Conservation (phyloP, 2,888 invertebrate genomes). For the Aleiodes testaceus region DNA sequence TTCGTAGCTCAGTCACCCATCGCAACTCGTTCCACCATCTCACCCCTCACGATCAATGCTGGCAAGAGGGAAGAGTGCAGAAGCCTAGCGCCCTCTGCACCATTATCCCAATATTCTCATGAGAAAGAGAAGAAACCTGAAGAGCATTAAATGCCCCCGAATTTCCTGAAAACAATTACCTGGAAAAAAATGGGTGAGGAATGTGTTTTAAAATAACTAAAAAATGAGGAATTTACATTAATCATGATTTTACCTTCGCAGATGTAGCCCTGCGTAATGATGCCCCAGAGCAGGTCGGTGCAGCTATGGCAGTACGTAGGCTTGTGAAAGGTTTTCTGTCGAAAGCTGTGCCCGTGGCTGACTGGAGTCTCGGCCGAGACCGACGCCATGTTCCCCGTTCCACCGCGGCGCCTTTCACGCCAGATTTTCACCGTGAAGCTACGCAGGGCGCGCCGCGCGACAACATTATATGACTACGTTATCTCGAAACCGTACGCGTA, state of each 20-base stretch:
- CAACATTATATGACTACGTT: slow-evolving; percentile 73
- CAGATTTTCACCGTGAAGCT: slow-evolving; percentile 78
- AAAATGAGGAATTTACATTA: not conserved
- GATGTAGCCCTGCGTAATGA: slow-evolving; percentile 99
- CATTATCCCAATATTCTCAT: slow-evolving; percentile 37
- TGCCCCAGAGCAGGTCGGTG: slow-evolving; percentile 99
- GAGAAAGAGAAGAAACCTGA: slow-evolving; percentile 22
- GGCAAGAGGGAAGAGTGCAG: slow-evolving; percentile 61
- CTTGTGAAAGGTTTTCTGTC: slow-evolving; percentile 99
- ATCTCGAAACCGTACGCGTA: slow-evolving; percentile 77
- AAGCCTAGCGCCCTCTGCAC: slow-evolving; percentile 68
- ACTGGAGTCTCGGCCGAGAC: slow-evolving; percentile 76
- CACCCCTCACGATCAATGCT: slow-evolving; percentile 70
- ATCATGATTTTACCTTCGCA: slow-evolving; percentile 89
- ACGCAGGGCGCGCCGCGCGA: slow-evolving; percentile 71
- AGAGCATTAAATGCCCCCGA: slow-evolving; percentile 39
- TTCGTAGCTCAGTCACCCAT: slow-evolving; percentile 51
- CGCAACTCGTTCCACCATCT: slow-evolving; percentile 51
- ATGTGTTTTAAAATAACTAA: not conserved
- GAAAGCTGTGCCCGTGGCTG: slow-evolving; percentile 95
- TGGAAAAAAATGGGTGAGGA: not conserved
- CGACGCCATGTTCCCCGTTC: slow-evolving; percentile 78
- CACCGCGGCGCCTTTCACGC: slow-evolving; percentile 77
- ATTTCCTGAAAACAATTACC: too few relatives aligned
- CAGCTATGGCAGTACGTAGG: slow-evolving; percentile 99